These are phyloP conservation scores for Lasioglossum baleicum DNA, from an alignment of 1,140 invertebrate species.

Conservation along the genomic window DNA sequence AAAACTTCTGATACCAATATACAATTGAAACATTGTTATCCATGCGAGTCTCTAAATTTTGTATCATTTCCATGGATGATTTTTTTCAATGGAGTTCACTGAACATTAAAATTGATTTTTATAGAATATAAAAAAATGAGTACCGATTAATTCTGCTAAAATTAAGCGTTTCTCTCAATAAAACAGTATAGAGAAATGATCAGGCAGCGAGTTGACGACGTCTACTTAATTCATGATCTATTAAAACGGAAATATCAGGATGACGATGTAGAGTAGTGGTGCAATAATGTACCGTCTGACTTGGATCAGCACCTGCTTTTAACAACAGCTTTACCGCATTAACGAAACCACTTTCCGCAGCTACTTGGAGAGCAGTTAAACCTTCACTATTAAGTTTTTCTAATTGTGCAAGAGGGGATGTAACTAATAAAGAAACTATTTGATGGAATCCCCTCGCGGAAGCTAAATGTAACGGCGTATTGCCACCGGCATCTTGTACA, in stretches of 20 bases:
- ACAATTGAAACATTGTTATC: neutral
- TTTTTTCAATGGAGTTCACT: neutral
- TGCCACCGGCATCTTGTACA: slow-evolving; percentile 73
- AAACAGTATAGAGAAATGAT: slow-evolving; percentile 24
- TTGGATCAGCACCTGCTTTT: slow-evolving; percentile 70
- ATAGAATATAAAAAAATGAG: neutral
- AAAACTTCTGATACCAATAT: no score
- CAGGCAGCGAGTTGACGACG: slow-evolving; percentile 69
- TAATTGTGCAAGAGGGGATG: slow-evolving; percentile 64
- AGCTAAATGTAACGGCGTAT: slow-evolving; percentile 76
- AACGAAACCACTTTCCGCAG: slow-evolving; percentile 76
- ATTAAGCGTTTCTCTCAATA: neutral
- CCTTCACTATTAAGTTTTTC: slow-evolving; percentile 74
- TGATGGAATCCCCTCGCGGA: slow-evolving; percentile 75
- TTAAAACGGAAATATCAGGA: slow-evolving; percentile 67
- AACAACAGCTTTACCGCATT: slow-evolving; percentile 69
- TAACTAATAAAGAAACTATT: slow-evolving; percentile 70
- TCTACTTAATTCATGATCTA: slow-evolving; percentile 69
- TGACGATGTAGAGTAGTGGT: slow-evolving; percentile 65
- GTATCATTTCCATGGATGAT: neutral
- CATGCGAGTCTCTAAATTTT: neutral
- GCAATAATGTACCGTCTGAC: slow-evolving; percentile 52
- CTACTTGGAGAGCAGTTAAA: slow-evolving; percentile 74
- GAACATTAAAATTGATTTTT: neutral
- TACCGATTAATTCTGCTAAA: neutral